Evolutionary conservation across 2,113 vertebrate species (phyloP).

Genomic region (Macaca mulatta): DNA sequence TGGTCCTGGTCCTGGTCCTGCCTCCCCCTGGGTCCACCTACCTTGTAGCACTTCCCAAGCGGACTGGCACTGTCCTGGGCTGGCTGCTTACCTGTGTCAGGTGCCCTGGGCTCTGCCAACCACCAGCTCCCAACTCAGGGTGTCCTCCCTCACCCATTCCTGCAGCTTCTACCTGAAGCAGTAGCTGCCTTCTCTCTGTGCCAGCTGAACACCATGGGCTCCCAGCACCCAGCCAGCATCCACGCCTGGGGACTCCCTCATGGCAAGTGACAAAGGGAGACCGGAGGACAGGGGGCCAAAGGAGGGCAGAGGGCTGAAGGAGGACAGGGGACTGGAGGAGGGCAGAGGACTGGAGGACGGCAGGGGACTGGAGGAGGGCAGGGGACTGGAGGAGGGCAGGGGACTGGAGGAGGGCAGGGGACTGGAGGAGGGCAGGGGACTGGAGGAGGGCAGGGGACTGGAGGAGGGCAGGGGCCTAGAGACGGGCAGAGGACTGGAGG

Average conservation of each 20-base stretch:
- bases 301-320: too few species aligned
- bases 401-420: too few species aligned
- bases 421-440: too few species aligned
- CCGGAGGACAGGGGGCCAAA: not conserved
- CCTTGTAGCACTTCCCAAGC: not conserved
- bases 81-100: not conserved
- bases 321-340: too few species aligned
- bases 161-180: slow-evolving; percentile 61
- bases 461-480: too few species aligned
- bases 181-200: not conserved
- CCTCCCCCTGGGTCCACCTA: not conserved
- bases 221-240: not conserved
- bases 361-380: not conserved
- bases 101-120: not conserved
- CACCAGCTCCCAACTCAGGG: not conserved
- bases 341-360: too few species aligned
- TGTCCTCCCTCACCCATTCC: not conserved
- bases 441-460: too few species aligned
- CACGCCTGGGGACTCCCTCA: not conserved
- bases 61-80: not conserved
- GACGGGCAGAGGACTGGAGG: not conserved
- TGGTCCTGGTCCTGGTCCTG: not conserved
- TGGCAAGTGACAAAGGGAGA: not conserved
- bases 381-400: fast-evolving
- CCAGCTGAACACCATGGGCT: not conserved